phyloP scores from a whole-genome alignment of 2,797 vertebrate species.

The Hypotaenidia philippensis region DNA sequence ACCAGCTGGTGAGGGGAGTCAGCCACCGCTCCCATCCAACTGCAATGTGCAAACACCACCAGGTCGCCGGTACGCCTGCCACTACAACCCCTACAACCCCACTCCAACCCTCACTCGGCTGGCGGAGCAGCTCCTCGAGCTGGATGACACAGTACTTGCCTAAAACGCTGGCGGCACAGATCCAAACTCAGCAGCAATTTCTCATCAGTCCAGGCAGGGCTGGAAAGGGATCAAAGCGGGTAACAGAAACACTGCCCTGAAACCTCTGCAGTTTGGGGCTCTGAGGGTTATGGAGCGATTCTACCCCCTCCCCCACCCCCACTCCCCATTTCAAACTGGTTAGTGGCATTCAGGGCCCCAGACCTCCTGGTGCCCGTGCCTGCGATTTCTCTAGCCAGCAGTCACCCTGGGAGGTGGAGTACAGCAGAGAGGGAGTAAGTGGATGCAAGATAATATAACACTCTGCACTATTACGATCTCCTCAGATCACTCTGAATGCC shows the following conservation, averaged over 20 bases:
- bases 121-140: background rate
- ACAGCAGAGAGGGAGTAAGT: background rate
- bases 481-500: background rate
- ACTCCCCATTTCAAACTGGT: background rate
- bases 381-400: background rate
- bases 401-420: background rate
- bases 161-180: background rate
- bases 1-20: background rate
- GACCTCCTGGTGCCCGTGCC: accelerated
- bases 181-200: conserved; percentile 26
- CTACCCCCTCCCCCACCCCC: background rate
- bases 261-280: background rate
- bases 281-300: background rate
- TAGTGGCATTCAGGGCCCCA: background rate
- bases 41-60: background rate
- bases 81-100: background rate
- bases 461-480: background rate
- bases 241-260: background rate
- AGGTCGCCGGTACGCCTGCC: accelerated
- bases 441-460: conserved; percentile 3
- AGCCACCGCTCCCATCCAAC: background rate
- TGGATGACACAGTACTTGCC: background rate
- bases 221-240: background rate
- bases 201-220: background rate
- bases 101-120: background rate